Conservation (phyloP, 2,888 invertebrate species). For the Drosophila fungiperda region DNA sequence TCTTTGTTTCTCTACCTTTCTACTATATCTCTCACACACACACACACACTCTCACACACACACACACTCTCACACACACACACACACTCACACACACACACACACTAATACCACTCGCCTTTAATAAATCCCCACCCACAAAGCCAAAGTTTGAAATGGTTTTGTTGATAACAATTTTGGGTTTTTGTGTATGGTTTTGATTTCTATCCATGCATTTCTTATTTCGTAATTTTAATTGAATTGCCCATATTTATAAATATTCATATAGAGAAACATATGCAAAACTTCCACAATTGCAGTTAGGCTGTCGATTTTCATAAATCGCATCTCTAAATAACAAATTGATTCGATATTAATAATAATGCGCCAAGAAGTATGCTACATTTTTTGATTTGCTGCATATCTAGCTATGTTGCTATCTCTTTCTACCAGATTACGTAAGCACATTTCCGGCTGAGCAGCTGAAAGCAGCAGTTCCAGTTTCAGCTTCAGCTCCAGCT, state of each 20-base stretch:
- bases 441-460: constrained; percentile 58
- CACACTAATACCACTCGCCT: neutral
- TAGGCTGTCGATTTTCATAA: constrained; percentile 1
- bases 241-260: constrained; percentile 37
- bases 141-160: constrained; percentile 35
- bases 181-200: constrained; percentile 3
- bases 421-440: constrained; percentile 54
- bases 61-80: no score
- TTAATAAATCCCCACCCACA: constrained; percentile 5
- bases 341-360: constrained; percentile 46
- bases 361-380: constrained; percentile 57
- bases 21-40: neutral
- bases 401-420: neutral
- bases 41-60: no score
- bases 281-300: neutral
- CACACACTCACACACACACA: neutral
- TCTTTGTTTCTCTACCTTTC: constrained; percentile 22
- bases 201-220: neutral
- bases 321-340: constrained; percentile 15
- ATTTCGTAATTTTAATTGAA: constrained; percentile 22
- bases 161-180: constrained; percentile 31
- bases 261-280: constrained; percentile 17
- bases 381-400: constrained; percentile 44
- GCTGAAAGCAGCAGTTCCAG: constrained; percentile 10
- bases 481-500: neutral